phyloP scores from a whole-genome alignment of 2,888 invertebrate genomes.

The Notodonta dromedarius region DNA sequence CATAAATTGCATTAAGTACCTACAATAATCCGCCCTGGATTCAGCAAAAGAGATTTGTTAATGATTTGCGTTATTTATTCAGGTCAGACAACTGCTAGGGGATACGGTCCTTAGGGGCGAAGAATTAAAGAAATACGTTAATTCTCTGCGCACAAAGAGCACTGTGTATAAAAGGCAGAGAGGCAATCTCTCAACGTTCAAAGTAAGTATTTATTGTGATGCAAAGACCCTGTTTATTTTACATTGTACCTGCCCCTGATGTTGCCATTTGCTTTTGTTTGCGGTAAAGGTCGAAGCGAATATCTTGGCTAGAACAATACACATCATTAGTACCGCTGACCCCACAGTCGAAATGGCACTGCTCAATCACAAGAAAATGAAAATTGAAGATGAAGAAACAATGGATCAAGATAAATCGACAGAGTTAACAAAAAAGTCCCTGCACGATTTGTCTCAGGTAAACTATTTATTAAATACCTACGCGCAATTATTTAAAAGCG shows the following conservation, averaged over 20 bases:
- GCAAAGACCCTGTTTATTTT: slow-evolving; percentile 29
- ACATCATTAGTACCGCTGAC: slow-evolving; percentile 87
- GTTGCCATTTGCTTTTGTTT: slow-evolving; percentile 21
- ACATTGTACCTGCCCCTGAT: slow-evolving; percentile 23
- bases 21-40: not conserved
- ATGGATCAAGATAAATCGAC: slow-evolving; percentile 62
- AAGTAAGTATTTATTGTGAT: slow-evolving; percentile 59
- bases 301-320: slow-evolving; percentile 89
- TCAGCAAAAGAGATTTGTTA: slow-evolving; percentile 10
- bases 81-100: slow-evolving; percentile 82
- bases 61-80: slow-evolving; percentile 31
- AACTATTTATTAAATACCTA: not conserved
- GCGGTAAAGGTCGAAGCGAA: slow-evolving; percentile 87
- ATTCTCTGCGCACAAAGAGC: slow-evolving; percentile 91
- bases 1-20: slow-evolving; percentile 3
- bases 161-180: slow-evolving; percentile 92
- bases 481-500: not conserved
- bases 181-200: slow-evolving; percentile 89
- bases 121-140: slow-evolving; percentile 93
- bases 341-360: slow-evolving; percentile 80
- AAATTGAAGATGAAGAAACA: slow-evolving; percentile 84
- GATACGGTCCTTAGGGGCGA: slow-evolving; percentile 90
- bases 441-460: slow-evolving; percentile 80
- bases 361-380: slow-evolving; percentile 78
- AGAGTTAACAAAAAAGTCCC: slow-evolving; percentile 72